These are phyloP conservation scores for Eunapius fragilis DNA, from an alignment of 37 sponge, comb jelly and placozoan species.

Conservation along the genomic window DNA sequence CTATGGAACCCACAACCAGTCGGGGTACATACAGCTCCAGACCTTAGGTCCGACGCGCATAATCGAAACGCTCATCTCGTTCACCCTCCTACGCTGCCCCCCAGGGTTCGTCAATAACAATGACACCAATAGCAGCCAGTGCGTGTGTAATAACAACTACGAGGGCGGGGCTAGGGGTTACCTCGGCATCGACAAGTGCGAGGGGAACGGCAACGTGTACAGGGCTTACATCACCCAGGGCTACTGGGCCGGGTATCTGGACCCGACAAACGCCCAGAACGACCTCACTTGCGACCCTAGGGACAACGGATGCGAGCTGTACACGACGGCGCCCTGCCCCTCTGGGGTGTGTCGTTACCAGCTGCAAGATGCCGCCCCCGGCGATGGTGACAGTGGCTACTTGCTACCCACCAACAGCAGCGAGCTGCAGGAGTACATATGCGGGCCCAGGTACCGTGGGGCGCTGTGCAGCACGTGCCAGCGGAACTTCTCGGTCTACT, in stretches of 20 bases:
- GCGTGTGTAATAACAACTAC: neutral
- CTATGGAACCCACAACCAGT: too few relatives aligned
- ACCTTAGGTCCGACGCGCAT: too few relatives aligned
- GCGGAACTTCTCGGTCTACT: conserved; percentile 18
- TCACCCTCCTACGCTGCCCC: conserved; percentile 12
- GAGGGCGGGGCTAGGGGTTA: too few relatives aligned
- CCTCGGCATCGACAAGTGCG: too few relatives aligned
- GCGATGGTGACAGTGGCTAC: neutral
- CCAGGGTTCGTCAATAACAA: conserved; percentile 21
- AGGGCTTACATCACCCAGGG: conserved; percentile 20
- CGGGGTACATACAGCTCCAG: too few relatives aligned
- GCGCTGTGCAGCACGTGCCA: conserved; percentile 41
- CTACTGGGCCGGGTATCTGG: conserved; percentile 55
- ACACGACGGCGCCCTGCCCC: too few relatives aligned
- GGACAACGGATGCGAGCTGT: too few relatives aligned
- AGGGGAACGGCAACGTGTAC: neutral
- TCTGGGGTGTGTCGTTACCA: too few relatives aligned
- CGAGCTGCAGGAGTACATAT: conserved; percentile 27
- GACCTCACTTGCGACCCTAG: too few relatives aligned
- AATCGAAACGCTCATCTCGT: too few relatives aligned
- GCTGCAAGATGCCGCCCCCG: too few relatives aligned
- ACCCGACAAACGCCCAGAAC: neutral
- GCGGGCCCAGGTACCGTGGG: conserved; percentile 22
- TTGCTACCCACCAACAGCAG: conserved; percentile 8
- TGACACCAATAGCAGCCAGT: neutral